Evolutionary conservation across 2,888 invertebrate species (phyloP).

Genomic region (Exocentrus adspersus): DNA sequence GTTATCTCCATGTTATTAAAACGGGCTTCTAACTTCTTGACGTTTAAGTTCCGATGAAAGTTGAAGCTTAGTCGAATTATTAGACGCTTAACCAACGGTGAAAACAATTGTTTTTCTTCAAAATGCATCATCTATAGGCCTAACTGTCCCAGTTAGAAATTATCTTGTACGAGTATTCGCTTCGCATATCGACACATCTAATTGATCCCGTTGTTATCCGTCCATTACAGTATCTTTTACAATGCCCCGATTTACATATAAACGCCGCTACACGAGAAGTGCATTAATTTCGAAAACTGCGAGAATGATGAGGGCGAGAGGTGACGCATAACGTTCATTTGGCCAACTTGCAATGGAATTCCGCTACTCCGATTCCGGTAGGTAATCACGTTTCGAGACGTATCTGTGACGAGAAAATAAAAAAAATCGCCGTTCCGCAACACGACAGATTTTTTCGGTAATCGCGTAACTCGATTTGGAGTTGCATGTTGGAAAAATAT

Average conservation of each 20-base stretch:
- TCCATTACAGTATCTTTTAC: conserved; percentile 16
- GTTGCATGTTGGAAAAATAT: not conserved
- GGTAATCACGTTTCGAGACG: not conserved
- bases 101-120: not conserved
- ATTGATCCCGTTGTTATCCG: conserved; percentile 17
- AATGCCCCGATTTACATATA: conserved; percentile 18
- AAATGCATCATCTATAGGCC: not conserved
- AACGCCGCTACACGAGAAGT: conserved; percentile 21
- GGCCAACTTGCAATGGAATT: conserved; percentile 8
- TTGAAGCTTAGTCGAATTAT: not conserved
- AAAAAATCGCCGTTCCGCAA: not conserved
- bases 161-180: too few relatives aligned
- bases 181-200: not conserved
- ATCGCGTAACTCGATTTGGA: not conserved
- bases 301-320: not conserved
- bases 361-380: conserved; percentile 1
- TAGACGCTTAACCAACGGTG: conserved; percentile 5
- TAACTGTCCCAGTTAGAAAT: not conserved
- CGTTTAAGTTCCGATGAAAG: conserved; percentile 12
- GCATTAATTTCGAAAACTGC: conserved; percentile 27
- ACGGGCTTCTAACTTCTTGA: conserved; percentile 22
- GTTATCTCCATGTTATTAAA: conserved; percentile 23
- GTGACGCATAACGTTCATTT: not conserved
- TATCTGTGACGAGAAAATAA: not conserved
- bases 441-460: not conserved